phyloP scores from a whole-genome alignment of 2,888 invertebrate species.

The Trissolcus brochymenae region DNA sequence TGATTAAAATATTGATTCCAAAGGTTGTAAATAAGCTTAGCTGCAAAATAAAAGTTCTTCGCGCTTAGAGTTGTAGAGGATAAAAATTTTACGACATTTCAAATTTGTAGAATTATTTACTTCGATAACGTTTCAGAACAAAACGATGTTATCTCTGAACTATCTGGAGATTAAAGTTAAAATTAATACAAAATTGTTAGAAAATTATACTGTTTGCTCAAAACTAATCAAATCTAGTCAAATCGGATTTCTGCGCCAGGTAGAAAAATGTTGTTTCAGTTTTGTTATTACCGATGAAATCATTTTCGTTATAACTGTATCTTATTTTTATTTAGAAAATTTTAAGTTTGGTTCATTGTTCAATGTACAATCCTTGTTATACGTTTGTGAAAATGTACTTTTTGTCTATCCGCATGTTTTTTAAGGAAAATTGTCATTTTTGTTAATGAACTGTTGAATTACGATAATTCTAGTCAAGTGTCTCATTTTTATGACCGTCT shows the following conservation, averaged over 20 bases:
- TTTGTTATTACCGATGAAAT: no score
- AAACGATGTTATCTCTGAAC: no score
- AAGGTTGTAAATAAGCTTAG: neutral
- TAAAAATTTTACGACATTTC: neutral
- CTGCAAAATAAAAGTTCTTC: neutral
- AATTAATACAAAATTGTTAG: no score
- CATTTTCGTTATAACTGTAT: no score
- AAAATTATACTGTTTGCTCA: neutral
- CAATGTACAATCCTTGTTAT: no score
- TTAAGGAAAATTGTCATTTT: conserved; percentile 13
- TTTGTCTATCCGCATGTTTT: no score
- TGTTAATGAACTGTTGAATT: conserved; percentile 10
- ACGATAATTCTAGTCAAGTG: conserved; percentile 4
- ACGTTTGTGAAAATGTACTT: no score
- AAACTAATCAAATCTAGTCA: conserved; percentile 22
- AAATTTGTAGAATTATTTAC: no score
- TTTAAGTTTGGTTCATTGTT: no score
- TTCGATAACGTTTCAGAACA: no score
- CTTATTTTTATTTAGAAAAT: no score
- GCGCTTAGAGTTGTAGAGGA: neutral
- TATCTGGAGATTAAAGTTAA: no score
- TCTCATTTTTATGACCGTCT: conserved; percentile 27
- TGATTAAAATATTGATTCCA: conserved; percentile 13
- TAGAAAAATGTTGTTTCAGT: conserved; percentile 1
- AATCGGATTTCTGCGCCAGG: neutral